Conservation (phyloP, 2,113 vertebrate genomes). For the Sisor rabdophorus region DNA sequence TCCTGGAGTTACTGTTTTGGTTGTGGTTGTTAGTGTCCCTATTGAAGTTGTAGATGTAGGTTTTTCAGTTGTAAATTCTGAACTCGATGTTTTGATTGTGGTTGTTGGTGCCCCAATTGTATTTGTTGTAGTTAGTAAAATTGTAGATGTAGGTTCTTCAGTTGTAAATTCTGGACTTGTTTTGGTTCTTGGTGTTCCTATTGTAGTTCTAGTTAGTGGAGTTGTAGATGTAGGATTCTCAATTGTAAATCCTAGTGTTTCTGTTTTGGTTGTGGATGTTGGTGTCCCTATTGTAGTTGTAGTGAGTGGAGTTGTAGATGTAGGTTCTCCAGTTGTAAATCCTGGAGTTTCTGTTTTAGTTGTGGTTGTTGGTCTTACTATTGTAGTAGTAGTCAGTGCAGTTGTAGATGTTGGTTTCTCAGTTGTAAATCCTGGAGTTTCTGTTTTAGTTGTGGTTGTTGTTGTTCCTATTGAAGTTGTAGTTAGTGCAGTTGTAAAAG, state of each 20-base stretch:
- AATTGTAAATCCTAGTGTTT: neutral
- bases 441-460: constrained; percentile 12
- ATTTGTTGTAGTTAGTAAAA: neutral
- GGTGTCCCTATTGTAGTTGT: constrained; percentile 11
- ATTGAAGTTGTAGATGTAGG: constrained; percentile 13
- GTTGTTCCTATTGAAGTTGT: constrained; percentile 6
- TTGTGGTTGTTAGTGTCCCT: constrained; percentile 3
- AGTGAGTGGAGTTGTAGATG: too few relatives aligned
- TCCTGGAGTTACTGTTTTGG: neutral
- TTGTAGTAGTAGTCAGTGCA: neutral
- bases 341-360: too few relatives aligned
- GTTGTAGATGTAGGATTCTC: neutral
- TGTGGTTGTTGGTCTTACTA: neutral
- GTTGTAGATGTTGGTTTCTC: too few relatives aligned
- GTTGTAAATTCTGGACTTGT: neutral
- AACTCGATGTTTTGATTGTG: neutral
- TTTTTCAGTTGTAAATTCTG: constrained; percentile 6
- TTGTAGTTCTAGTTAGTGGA: neutral
- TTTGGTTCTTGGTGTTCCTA: neutral
- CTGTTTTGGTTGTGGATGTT: constrained; percentile 5
- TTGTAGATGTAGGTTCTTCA: neutral
- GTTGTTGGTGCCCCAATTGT: neutral
- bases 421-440: neutral
- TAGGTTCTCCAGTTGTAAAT: too few relatives aligned
- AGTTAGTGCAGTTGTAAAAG: constrained; percentile 18